Conservation (phyloP, 1,140 invertebrate species). For the Oscheius sp. region DNA sequence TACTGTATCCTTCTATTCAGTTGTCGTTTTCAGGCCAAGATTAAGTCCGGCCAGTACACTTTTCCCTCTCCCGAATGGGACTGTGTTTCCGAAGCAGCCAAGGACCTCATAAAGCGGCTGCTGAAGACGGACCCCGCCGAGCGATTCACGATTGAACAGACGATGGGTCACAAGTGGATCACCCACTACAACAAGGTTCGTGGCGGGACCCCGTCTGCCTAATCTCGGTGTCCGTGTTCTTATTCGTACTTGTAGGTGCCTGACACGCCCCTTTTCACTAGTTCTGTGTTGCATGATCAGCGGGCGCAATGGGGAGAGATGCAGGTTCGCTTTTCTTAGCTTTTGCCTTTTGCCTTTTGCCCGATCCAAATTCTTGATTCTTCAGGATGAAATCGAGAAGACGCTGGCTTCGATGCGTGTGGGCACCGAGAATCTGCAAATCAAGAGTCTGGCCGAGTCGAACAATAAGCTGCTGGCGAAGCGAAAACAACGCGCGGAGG, state of each 20-base stretch:
- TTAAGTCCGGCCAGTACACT: slow-evolving; percentile 82
- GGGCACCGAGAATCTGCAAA: slow-evolving; percentile 75
- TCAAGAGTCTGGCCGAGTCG: slow-evolving; percentile 52
- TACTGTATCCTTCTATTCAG: slow-evolving; percentile 80
- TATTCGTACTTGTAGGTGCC: slow-evolving; percentile 11
- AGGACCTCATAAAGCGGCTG: slow-evolving; percentile 88
- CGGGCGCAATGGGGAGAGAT: slow-evolving; percentile 91
- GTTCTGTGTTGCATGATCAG: slow-evolving; percentile 70
- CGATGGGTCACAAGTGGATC: slow-evolving; percentile 86
- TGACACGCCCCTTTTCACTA: slow-evolving; percentile 69
- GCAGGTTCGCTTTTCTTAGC: slow-evolving; percentile 55
- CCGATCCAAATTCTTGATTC: not conserved
- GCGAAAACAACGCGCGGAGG: slow-evolving; percentile 13
- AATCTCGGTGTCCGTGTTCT: not conserved
- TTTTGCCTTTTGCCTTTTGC: slow-evolving; percentile 1
- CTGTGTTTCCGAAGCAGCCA: slow-evolving; percentile 84
- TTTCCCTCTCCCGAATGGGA: slow-evolving; percentile 95
- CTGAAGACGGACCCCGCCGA: slow-evolving; percentile 86
- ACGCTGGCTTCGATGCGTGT: slow-evolving; percentile 94
- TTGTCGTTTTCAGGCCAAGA: no score
- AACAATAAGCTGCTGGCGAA: slow-evolving; percentile 54
- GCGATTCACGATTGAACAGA: slow-evolving; percentile 82
- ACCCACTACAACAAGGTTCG: slow-evolving; percentile 63
- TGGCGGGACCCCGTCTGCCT: not conserved
- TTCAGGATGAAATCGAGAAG: slow-evolving; percentile 94